phyloP scores from a whole-genome alignment of 1,140 invertebrate species.

The Drosophila lacteicornis region DNA sequence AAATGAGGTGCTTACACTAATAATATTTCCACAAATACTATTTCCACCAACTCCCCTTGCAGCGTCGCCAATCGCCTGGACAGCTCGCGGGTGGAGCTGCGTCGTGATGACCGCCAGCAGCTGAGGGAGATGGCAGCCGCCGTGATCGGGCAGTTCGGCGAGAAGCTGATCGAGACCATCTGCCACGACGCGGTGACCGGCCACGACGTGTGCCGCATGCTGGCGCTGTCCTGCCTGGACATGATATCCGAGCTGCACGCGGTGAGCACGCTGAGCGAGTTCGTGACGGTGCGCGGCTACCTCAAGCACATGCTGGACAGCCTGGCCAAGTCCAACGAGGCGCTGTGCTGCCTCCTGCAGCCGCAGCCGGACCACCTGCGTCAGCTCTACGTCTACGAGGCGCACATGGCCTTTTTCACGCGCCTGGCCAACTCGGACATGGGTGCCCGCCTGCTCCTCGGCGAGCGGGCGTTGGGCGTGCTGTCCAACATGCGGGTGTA shows the following conservation, averaged over 20 bases:
- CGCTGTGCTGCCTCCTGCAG: conserved; percentile 89
- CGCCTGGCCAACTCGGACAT: conserved; percentile 89
- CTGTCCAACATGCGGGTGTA: conserved; percentile 92
- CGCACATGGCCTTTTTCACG: conserved; percentile 93
- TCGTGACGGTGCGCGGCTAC: conserved; percentile 92
- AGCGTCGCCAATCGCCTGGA: conserved; percentile 88
- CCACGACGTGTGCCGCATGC: conserved; percentile 95
- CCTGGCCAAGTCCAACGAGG: conserved; percentile 90
- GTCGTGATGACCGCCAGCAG: conserved; percentile 7
- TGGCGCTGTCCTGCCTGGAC: conserved; percentile 93
- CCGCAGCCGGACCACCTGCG: conserved; percentile 89
- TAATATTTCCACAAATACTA: too few relatives aligned
- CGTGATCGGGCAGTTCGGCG: conserved; percentile 90
- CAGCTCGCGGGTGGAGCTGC: conserved; percentile 58
- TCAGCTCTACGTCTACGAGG: conserved; percentile 94
- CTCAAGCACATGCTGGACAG: conserved; percentile 93
- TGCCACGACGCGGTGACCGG: conserved; percentile 94
- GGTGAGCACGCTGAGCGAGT: conserved; percentile 89
- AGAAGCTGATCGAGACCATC: conserved; percentile 92
- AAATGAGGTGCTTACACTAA: too few relatives aligned
- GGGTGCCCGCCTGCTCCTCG: conserved; percentile 91
- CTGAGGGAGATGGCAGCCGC: conserved; percentile 83
- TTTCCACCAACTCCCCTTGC: neutral
- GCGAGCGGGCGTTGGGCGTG: conserved; percentile 90
- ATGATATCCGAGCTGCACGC: conserved; percentile 91